Conservation (phyloP, 2,888 invertebrate genomes). For the Tuta absoluta region DNA sequence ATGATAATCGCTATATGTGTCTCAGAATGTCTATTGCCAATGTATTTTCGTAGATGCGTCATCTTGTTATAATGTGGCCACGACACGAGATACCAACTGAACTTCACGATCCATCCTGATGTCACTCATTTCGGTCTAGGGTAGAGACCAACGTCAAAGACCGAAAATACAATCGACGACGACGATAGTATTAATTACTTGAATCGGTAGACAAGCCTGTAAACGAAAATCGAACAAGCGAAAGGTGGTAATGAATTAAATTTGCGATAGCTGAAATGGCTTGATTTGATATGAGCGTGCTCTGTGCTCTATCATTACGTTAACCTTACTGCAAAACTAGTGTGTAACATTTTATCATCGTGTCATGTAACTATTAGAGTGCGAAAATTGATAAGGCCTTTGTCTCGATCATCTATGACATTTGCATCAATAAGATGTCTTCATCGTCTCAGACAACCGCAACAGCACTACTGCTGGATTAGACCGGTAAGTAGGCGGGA, state of each 20-base stretch:
- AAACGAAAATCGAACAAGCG: background rate
- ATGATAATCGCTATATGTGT: slow-evolving; percentile 21
- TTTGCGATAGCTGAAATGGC: background rate
- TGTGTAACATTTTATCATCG: background rate
- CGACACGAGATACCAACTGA: slow-evolving; percentile 51
- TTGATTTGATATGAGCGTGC: too few species aligned
- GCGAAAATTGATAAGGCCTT: background rate
- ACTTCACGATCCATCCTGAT: slow-evolving; percentile 52
- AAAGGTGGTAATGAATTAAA: background rate
- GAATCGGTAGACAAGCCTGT: background rate
- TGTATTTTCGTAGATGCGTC: slow-evolving; percentile 69
- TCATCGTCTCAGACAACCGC: slow-evolving; percentile 13
- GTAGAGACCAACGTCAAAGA: slow-evolving; percentile 40
- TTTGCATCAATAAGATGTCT: background rate
- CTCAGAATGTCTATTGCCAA: slow-evolving; percentile 47
- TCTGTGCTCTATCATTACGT: too few species aligned
- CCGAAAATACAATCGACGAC: slow-evolving; percentile 35
- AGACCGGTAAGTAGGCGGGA: slow-evolving; percentile 54
- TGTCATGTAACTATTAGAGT: background rate
- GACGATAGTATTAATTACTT: background rate
- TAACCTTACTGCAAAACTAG: background rate
- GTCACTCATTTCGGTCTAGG: slow-evolving; percentile 52
- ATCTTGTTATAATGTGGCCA: slow-evolving; percentile 59
- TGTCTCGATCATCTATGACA: background rate
- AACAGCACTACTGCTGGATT: slow-evolving; percentile 41